Evolutionary conservation across 2,113 vertebrate genomes (phyloP).

Genomic region (Hippocampus barbouri): DNA sequence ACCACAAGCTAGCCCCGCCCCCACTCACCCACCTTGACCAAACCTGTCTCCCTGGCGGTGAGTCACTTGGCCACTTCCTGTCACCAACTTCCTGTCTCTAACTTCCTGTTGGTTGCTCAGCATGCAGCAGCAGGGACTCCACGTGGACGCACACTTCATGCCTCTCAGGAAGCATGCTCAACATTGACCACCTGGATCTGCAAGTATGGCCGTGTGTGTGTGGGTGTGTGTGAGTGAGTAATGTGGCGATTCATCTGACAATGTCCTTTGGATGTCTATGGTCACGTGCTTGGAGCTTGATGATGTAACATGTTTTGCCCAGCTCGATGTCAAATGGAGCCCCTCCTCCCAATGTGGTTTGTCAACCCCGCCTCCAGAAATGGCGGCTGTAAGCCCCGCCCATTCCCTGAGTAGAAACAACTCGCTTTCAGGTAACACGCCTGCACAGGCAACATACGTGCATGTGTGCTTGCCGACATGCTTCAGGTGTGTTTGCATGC

Average conservation of each 20-base stretch:
- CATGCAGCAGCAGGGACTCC: neutral
- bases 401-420: conserved; percentile 74
- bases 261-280: too few species aligned
- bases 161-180: neutral
- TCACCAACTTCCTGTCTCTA: neutral
- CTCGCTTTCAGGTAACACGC: conserved; percentile 74
- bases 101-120: neutral
- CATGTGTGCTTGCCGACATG: too few species aligned
- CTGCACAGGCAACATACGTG: neutral
- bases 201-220: neutral
- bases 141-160: neutral
- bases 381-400: conserved; percentile 60
- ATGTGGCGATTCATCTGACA: too few species aligned
- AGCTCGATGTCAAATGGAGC: conserved; percentile 79
- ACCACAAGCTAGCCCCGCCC: conserved; percentile 60
- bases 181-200: neutral
- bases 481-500: too few species aligned
- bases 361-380: conserved; percentile 84
- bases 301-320: neutral
- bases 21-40: conserved; percentile 42
- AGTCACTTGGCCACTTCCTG: neutral
- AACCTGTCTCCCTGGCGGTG: conserved; percentile 48
- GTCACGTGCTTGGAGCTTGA: neutral
- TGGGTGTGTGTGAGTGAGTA: too few species aligned
- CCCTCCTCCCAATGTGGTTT: conserved; percentile 84